Evolutionary conservation across 2,113 vertebrate genomes (phyloP).

Genomic region (Trematocara unimaculatum): DNA sequence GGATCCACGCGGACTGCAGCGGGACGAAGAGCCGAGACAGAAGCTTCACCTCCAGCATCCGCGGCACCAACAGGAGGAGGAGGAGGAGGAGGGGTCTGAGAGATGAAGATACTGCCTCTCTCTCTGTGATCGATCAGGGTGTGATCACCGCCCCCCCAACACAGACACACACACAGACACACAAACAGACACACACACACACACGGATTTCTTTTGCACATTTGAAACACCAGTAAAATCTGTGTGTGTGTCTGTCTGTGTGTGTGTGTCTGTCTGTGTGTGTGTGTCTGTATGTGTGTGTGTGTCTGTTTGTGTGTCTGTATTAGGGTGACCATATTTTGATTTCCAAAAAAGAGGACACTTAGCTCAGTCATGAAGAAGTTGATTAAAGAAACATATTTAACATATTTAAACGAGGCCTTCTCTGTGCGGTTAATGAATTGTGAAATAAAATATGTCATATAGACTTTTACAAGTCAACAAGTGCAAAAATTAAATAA

Average conservation of each 20-base stretch:
- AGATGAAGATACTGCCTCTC: conserved; percentile 19
- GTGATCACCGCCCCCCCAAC: background rate
- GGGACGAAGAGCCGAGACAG: conserved; percentile 1
- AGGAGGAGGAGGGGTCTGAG: conserved; percentile 1
- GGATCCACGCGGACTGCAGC: background rate
- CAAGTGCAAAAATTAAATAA: no score
- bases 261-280: accelerated
- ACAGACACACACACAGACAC: background rate
- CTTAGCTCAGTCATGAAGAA: no score
- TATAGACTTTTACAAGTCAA: no score
- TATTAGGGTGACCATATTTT: no score
- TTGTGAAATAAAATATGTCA: no score
- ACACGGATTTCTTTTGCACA: background rate
- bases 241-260: accelerated
- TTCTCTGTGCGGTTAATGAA: no score
- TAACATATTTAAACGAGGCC: no score
- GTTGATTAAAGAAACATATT: no score
- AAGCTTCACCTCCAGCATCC: conserved; percentile 24
- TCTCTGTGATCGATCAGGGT: conserved; percentile 2
- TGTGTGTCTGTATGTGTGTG: accelerated
- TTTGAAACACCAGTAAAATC: background rate
- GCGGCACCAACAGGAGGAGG: conserved; percentile 11
- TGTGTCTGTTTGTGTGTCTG: accelerated
- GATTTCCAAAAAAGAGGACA: no score
- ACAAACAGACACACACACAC: background rate